phyloP scores from a whole-genome alignment of 2,113 vertebrate species.

The Periophthalmus modestus region DNA sequence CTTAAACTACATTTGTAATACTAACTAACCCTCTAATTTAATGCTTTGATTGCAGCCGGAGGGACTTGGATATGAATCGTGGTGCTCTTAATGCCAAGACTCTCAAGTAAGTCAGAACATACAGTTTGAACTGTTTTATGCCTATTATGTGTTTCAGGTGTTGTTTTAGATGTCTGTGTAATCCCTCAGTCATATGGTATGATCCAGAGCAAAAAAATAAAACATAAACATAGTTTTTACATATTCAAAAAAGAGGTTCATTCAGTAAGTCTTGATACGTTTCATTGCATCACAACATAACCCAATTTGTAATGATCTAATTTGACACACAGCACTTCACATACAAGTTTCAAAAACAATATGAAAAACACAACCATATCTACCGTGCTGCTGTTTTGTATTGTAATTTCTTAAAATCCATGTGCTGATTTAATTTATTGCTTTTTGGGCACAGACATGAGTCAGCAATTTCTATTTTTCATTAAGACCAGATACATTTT shows the following conservation, averaged over 20 bases:
- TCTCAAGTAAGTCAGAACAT: constrained; percentile 79
- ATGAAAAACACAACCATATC: not conserved
- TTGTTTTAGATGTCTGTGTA: not conserved
- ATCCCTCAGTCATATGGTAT: too few relatives aligned
- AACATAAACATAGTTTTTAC: not conserved
- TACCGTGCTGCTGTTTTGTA: not conserved
- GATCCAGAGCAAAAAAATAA: too few relatives aligned
- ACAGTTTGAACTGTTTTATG: not conserved
- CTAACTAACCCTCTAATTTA: not conserved
- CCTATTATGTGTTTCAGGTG: not conserved
- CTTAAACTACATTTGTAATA: not conserved
- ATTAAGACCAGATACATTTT: not conserved
- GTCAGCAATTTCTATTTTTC: not conserved
- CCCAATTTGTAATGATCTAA: too few relatives aligned
- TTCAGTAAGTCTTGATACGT: not conserved
- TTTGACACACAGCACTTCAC: too few relatives aligned
- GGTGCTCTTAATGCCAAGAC: constrained; percentile 93
- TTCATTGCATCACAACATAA: too few relatives aligned
- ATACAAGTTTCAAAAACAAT: not conserved
- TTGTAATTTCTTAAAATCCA: not conserved
- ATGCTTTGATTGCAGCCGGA: constrained; percentile 78
- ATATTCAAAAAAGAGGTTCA: too few relatives aligned
- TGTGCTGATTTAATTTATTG: not conserved
- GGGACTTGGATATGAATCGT: constrained; percentile 95
- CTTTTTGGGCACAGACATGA: not conserved